These are phyloP conservation scores for Microcebus murinus DNA, from an alignment of 2,113 vertebrate genomes.

Conservation along the genomic window DNA sequence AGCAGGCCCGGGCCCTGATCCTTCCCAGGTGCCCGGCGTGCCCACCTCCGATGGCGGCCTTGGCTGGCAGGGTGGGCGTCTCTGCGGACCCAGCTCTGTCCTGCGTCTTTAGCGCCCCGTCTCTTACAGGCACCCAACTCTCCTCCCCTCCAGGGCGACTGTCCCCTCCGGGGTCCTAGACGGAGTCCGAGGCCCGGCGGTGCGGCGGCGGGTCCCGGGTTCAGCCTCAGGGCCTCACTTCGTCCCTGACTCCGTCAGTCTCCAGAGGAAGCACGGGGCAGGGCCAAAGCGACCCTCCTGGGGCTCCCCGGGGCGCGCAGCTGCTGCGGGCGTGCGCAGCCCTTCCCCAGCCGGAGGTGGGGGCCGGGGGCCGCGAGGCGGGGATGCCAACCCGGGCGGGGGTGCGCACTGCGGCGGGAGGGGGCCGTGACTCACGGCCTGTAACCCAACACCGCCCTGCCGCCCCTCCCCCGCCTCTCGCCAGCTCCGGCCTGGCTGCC, in stretches of 20 bases:
- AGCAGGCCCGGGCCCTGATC: neutral
- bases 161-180: neutral
- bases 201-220: neutral
- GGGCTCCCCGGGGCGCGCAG: neutral
- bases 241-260: neutral
- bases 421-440: conserved; percentile 71
- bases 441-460: conserved; percentile 65
- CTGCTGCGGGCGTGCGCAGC: neutral
- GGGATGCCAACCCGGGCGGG: neutral
- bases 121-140: neutral
- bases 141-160: neutral
- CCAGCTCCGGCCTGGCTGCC: conserved; percentile 36
- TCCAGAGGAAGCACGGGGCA: neutral
- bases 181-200: neutral
- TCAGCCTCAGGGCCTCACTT: neutral
- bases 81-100: neutral
- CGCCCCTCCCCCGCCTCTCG: conserved; percentile 33
- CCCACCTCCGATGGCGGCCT: neutral
- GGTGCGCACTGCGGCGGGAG: conserved; percentile 2
- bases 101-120: neutral
- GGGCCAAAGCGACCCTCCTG: neutral
- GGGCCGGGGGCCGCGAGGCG: neutral
- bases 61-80: neutral
- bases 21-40: neutral
- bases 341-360: neutral